Conservation (phyloP, 2,888 invertebrate genomes). For the Lasioglossum morio region DNA sequence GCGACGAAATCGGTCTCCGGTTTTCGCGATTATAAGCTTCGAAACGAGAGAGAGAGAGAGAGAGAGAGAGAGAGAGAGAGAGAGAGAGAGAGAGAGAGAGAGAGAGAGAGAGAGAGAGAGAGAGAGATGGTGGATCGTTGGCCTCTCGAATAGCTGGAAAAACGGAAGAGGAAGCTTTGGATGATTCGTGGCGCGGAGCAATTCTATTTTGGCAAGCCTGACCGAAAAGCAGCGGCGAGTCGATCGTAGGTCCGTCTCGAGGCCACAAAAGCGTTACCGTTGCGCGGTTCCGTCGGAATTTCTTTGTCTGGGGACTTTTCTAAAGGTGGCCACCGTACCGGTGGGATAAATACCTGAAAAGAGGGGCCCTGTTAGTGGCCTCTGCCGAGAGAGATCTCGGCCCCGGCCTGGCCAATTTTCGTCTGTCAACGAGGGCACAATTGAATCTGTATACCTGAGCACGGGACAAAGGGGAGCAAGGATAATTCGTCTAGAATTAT, state of each 20-base stretch:
- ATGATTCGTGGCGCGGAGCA: not conserved
- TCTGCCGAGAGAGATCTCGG: slow-evolving; percentile 43
- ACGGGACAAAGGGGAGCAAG: slow-evolving; percentile 32
- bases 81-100: not conserved
- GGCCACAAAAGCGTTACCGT: slow-evolving; percentile 50
- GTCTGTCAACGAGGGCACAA: slow-evolving; percentile 58
- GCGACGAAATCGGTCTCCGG: not conserved
- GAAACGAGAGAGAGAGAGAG: not conserved
- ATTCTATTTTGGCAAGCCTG: slow-evolving; percentile 45
- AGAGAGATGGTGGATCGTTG: not conserved
- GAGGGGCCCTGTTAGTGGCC: slow-evolving; percentile 15
- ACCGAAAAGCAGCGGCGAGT: slow-evolving; percentile 22
- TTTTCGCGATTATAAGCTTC: not conserved
- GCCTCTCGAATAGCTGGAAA: not conserved
- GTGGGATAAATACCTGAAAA: slow-evolving; percentile 63
- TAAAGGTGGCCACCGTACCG: slow-evolving; percentile 44
- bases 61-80: not conserved
- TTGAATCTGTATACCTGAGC: slow-evolving; percentile 68
- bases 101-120: not conserved
- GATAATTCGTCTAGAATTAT: slow-evolving; percentile 30
- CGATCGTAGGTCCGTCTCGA: slow-evolving; percentile 30
- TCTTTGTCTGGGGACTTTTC: slow-evolving; percentile 60
- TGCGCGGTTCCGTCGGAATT: slow-evolving; percentile 15
- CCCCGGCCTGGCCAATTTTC: slow-evolving; percentile 60
- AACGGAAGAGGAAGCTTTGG: slow-evolving; percentile 7